phyloP scores from a whole-genome alignment of 2,888 invertebrate species.

The Rhamnusium bicolor region DNA sequence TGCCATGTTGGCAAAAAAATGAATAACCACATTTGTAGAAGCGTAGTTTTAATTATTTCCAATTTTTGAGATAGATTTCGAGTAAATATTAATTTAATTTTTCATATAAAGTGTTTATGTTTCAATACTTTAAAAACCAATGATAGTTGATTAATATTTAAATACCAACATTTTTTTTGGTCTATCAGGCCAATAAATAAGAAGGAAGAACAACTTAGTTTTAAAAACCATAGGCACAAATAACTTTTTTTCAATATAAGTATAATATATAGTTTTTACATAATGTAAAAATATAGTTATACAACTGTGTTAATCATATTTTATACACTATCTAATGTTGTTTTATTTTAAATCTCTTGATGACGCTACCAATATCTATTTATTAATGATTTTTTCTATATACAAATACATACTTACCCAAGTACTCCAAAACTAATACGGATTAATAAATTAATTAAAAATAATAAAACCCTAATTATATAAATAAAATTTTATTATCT shows the following conservation, averaged over 20 bases:
- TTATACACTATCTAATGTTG: conserved; percentile 9
- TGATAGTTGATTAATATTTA: too few species aligned
- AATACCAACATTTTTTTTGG: too few species aligned
- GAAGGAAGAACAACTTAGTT: too few species aligned
- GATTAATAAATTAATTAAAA: neutral
- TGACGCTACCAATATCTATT: neutral
- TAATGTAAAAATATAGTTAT: conserved; percentile 34
- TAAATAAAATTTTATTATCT: conserved; percentile 25
- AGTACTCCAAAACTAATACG: neutral
- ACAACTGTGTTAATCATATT: conserved; percentile 30
- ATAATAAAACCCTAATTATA: conserved; percentile 4
- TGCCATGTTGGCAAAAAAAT: neutral
- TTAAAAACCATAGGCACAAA: neutral
- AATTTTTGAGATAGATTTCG: too few species aligned
- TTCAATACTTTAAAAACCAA: too few species aligned
- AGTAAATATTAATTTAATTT: too few species aligned
- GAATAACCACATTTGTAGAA: too few species aligned
- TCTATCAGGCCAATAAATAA: too few species aligned
- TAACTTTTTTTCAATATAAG: conserved; percentile 4
- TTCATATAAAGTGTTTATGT: too few species aligned
- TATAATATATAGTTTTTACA: conserved; percentile 12
- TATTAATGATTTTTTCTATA: neutral
- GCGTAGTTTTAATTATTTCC: too few species aligned
- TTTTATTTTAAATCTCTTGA: conserved; percentile 24
- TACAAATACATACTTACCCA: neutral